Percentiles rank a stretch among this genome's conserved stretches.
These are phyloP conservation scores for Semicossyphus pulcher DNA, from an alignment of 2,113 vertebrate genomes.

Conservation along the genomic window DNA sequence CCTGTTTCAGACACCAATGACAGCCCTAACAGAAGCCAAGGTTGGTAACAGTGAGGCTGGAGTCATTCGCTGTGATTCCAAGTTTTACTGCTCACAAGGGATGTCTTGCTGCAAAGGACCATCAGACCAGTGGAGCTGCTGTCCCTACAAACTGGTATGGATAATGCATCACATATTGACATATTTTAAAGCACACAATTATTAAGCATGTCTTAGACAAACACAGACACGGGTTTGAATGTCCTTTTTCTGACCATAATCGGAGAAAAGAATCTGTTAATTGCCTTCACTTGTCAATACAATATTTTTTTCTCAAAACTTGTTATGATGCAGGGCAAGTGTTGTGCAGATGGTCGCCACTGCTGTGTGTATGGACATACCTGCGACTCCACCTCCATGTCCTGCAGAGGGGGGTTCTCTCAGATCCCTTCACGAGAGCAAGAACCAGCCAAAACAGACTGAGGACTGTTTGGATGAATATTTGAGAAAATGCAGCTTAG, in stretches of 20 bases:
- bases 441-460: not conserved
- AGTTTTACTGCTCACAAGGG: slow-evolving; percentile 64
- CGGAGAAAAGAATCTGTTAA: not conserved
- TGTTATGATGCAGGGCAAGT: slow-evolving; percentile 72
- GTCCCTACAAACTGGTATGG: slow-evolving; percentile 77
- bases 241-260: not conserved
- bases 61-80: slow-evolving; percentile 72
- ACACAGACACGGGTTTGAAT: not conserved
- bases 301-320: slow-evolving; percentile 15
- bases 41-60: not conserved
- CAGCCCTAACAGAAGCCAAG: slow-evolving; percentile 29
- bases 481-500: no score
- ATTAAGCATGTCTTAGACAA: no score
- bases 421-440: slow-evolving; percentile 39
- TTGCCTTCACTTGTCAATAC: not conserved
- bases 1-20: slow-evolving; percentile 46
- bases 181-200: no score
- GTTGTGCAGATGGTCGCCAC: slow-evolving; percentile 79
- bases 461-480: not conserved
- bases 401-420: slow-evolving; percentile 52
- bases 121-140: slow-evolving; percentile 76
- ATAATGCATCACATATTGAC: no score
- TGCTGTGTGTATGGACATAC: slow-evolving; percentile 74
- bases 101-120: slow-evolving; percentile 73
- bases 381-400: slow-evolving; percentile 51